A percentile compares a stretch with the other conserved stretches of the same genome.
phyloP scores from a whole-genome alignment of 2,888 invertebrate species.

The Urechis unicinctus region DNA sequence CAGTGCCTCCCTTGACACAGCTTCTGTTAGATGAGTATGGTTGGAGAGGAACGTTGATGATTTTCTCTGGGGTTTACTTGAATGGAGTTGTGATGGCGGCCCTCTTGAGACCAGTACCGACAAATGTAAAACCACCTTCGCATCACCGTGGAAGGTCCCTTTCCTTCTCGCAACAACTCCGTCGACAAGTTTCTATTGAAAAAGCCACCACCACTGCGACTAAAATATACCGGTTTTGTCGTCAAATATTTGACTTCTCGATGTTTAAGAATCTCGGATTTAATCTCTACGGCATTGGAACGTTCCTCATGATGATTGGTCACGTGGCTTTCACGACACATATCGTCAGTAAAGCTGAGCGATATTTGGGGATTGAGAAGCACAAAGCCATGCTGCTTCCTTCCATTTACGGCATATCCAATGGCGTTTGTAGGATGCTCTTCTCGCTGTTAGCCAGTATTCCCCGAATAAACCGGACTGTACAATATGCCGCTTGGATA shows the following conservation, averaged over 20 bases:
- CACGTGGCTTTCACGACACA: constrained; percentile 15
- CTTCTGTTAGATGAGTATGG: constrained; percentile 11
- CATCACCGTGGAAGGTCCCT: neutral
- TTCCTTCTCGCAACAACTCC: neutral
- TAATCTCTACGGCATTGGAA: constrained; percentile 13
- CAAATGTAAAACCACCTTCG: neutral
- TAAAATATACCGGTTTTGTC: neutral
- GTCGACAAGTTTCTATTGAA: constrained; percentile 2
- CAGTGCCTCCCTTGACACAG: constrained; percentile 11
- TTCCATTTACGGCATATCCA: constrained; percentile 13
- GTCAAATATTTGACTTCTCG: constrained; percentile 11
- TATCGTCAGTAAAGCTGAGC: constrained; percentile 3
- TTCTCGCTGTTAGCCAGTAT: constrained; percentile 11
- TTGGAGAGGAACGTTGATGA: constrained; percentile 16
- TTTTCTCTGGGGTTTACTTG: constrained; percentile 12
- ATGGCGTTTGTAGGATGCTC: constrained; percentile 11
- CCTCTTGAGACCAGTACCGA: constrained; percentile 3
- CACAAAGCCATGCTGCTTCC: constrained; percentile 13
- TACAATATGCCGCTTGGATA: constrained; percentile 11
- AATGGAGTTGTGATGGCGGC: constrained; percentile 2
- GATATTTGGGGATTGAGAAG: constrained; percentile 8
- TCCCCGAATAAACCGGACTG: constrained; percentile 7
- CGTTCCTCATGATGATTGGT: constrained; percentile 14
- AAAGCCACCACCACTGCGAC: neutral
- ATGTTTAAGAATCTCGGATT: constrained; percentile 12